Evolutionary conservation across 2,113 vertebrate species (phyloP).

Genomic region (Chaetura pelagica): DNA sequence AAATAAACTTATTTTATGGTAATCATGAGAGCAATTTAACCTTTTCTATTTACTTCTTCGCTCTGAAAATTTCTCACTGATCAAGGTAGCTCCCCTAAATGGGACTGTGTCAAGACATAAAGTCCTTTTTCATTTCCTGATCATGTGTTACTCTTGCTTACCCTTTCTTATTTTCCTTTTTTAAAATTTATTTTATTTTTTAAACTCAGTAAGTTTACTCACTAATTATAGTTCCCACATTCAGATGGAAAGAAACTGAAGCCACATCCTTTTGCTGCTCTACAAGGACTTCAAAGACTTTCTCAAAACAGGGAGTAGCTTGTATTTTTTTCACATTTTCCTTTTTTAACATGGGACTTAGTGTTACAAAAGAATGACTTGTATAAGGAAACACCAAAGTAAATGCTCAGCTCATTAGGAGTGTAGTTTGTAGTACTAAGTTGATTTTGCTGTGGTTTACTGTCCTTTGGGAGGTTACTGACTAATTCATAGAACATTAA

Average conservation of each 20-base stretch:
- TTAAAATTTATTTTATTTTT: neutral
- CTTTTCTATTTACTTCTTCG: neutral
- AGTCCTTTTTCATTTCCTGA: neutral
- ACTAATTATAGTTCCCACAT: neutral
- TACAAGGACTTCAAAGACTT: neutral
- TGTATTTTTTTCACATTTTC: slow-evolving; percentile 26
- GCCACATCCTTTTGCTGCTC: neutral
- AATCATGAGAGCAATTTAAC: neutral
- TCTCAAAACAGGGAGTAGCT: slow-evolving; percentile 8
- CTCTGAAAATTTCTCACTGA: neutral
- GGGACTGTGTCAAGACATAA: neutral
- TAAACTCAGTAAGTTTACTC: neutral
- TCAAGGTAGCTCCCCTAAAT: neutral
- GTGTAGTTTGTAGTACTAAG: neutral
- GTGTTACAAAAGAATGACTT: neutral
- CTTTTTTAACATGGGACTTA: neutral
- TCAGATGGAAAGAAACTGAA: slow-evolving; percentile 41
- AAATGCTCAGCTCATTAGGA: neutral
- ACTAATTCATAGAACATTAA: neutral
- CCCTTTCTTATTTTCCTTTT: neutral
- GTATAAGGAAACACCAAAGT: neutral
- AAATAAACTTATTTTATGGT: neutral
- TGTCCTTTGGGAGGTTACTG: neutral
- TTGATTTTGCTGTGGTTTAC: neutral
- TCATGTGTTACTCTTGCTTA: neutral